Evolutionary conservation across 2,113 vertebrate genomes (phyloP), one percentile per base, ranked within the genome.

Genomic region (Alethe castanea): DNA sequence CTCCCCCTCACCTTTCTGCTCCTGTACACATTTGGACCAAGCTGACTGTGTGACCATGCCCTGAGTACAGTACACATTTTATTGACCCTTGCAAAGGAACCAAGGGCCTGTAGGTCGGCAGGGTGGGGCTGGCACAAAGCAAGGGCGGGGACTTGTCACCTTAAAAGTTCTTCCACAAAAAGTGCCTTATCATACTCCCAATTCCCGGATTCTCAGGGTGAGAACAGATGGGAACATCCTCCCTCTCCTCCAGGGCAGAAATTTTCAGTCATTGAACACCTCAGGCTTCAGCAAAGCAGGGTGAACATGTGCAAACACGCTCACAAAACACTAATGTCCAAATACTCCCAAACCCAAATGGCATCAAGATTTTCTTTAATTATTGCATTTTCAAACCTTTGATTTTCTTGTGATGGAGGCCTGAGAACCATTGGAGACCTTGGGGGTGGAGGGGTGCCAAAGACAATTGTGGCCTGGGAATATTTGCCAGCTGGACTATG

Each of bases 361-460:
- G 91, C 94, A 97, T 97, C 96, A 97, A 94, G 96, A 92, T 95
- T 97, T 96, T 98, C 93, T 97, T 97, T 96, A 96, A 95, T 95
- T 88, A 93, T 64, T 95, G 70, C 84, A 88, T 94, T 97, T 97
- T 97, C 88, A 98, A 98, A 97, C 94, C 94, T 96, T 93, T 97
- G 96, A 96, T 97, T 98, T 98, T 97, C 95, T 96, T 96, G 97
- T 87, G 97, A 97, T 81, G 40, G 90, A 82, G 81, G 80, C 87
- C 96, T 95, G 83, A 91, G 96, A 96, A 73, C 77, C 81, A 84
- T 24, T 94, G 94, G 96, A 98, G 96, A 93, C 92, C 92, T 95
- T 61, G 12, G 57, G 83, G 90, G 42, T 88, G 87, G 93, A 82
- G 81, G 35, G 7, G 15, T 96, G 97, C 98, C 98, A 98, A 96